These are phyloP conservation scores for Gulo gulo DNA, from an alignment of 2,113 vertebrate species.

Conservation along the genomic window DNA sequence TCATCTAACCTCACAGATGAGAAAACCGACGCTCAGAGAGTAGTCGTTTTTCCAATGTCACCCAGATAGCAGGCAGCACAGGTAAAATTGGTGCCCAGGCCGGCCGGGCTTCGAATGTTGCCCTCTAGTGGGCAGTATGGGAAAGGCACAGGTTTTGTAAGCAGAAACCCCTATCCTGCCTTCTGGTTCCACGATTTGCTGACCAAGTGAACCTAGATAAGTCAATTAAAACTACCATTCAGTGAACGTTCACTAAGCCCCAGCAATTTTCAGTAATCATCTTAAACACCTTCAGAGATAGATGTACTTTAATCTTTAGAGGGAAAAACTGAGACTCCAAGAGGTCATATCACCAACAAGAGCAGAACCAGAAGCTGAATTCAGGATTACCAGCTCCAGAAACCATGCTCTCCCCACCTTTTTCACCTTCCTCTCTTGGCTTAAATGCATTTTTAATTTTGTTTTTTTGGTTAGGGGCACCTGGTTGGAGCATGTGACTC, in stretches of 20 bases:
- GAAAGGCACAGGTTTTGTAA: not conserved
- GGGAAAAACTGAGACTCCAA: not conserved
- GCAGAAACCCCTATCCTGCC: not conserved
- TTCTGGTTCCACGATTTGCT: not conserved
- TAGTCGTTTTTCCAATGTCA: not conserved
- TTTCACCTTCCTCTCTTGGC: not conserved
- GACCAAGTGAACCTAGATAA: not conserved
- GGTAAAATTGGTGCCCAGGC: constrained; percentile 37
- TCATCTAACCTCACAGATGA: not conserved
- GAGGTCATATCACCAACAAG: not conserved
- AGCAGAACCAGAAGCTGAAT: not conserved
- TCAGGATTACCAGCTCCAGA: not conserved
- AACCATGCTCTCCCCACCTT: not conserved
- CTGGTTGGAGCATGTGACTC: not conserved
- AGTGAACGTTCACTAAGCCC: not conserved
- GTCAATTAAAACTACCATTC: not conserved
- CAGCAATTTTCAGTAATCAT: not conserved
- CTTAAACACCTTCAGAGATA: not conserved
- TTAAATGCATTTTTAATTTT: not conserved
- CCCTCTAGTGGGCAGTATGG: constrained; percentile 43
- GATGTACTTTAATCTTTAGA: not conserved
- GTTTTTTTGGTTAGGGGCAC: not conserved
- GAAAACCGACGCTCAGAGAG: not conserved
- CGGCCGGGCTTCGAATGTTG: not conserved
- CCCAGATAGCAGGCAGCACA: not conserved